Conservation (phyloP, 2,888 invertebrate species). For the Xestobium rufovillosum region DNA sequence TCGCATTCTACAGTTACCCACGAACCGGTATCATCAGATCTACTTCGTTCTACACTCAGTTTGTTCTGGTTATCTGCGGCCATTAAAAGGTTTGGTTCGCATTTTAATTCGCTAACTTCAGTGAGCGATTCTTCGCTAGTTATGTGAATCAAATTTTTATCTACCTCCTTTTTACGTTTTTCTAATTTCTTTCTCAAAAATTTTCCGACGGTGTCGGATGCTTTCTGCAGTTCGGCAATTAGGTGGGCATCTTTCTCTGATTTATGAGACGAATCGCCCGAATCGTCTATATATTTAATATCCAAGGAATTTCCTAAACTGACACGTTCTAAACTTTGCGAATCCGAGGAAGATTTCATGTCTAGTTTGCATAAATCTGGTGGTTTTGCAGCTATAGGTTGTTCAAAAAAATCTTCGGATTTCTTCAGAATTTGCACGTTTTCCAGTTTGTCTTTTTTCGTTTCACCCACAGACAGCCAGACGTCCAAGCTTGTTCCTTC, state of each 20-base stretch:
- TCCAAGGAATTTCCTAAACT: slow-evolving; percentile 42
- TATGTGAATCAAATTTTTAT: slow-evolving; percentile 34
- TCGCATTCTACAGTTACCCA: slow-evolving; percentile 63
- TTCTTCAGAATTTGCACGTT: slow-evolving; percentile 38
- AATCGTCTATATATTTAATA: slow-evolving; percentile 43
- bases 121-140: slow-evolving; percentile 63
- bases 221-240: slow-evolving; percentile 38
- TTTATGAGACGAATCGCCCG: slow-evolving; percentile 40
- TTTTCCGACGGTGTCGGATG: slow-evolving; percentile 37
- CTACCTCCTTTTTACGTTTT: slow-evolving; percentile 25
- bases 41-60: slow-evolving; percentile 46
- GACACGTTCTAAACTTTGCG: slow-evolving; percentile 37
- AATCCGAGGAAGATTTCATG: slow-evolving; percentile 41
- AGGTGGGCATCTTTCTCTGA: slow-evolving; percentile 39
- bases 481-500: slow-evolving; percentile 44
- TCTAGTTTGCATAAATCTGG: slow-evolving; percentile 40
- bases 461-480: slow-evolving; percentile 42
- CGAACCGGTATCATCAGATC: slow-evolving; percentile 62
- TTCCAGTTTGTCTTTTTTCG: slow-evolving; percentile 36
- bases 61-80: slow-evolving; percentile 43
- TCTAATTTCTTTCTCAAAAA: slow-evolving; percentile 37
- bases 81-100: slow-evolving; percentile 44
- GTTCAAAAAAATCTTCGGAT: slow-evolving; percentile 43
- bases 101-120: slow-evolving; percentile 55
- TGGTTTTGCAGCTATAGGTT: slow-evolving; percentile 35